These are phyloP conservation scores for Bryconaethiops microstoma DNA, from an alignment of 2,797 vertebrate genomes.

Conservation along the genomic window DNA sequence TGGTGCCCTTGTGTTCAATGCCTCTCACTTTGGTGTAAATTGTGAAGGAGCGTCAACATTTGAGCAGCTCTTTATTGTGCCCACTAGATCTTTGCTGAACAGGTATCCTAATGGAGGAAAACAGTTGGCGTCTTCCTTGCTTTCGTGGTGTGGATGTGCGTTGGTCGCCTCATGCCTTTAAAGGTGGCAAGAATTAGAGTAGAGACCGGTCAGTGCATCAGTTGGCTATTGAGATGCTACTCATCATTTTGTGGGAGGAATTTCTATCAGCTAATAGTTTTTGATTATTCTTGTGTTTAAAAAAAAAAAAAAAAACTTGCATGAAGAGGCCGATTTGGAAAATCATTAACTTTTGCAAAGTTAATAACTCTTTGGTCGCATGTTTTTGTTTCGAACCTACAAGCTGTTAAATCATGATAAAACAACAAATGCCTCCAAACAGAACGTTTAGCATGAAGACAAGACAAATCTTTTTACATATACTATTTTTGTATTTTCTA, in stretches of 20 bases:
- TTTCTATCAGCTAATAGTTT: too few species aligned
- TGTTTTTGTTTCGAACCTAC: too few species aligned
- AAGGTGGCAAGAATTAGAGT: not conserved
- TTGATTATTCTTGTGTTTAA: too few species aligned
- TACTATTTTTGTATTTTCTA: not conserved
- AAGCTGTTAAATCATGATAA: too few species aligned
- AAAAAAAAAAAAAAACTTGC: too few species aligned
- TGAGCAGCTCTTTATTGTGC: not conserved
- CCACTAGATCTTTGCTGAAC: not conserved
- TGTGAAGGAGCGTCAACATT: not conserved
- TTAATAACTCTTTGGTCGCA: not conserved
- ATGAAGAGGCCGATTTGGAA: too few species aligned
- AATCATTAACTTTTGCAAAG: not conserved
- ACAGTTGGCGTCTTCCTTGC: not conserved
- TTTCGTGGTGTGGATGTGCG: not conserved
- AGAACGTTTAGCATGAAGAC: too few species aligned
- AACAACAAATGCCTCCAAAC: too few species aligned
- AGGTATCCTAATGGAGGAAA: not conserved
- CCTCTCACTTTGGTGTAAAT: slow-evolving; percentile 12
- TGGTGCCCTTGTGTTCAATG: not conserved
- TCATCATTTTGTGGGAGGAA: too few species aligned
- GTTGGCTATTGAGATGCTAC: not conserved
- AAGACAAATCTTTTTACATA: too few species aligned
- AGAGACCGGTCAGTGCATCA: not conserved
- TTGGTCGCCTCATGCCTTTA: not conserved